Evolutionary conservation across 23 tunicate species (phyloP), one percentile per base, ranked within the genome.

Genomic region (Ciona savignyi): DNA sequence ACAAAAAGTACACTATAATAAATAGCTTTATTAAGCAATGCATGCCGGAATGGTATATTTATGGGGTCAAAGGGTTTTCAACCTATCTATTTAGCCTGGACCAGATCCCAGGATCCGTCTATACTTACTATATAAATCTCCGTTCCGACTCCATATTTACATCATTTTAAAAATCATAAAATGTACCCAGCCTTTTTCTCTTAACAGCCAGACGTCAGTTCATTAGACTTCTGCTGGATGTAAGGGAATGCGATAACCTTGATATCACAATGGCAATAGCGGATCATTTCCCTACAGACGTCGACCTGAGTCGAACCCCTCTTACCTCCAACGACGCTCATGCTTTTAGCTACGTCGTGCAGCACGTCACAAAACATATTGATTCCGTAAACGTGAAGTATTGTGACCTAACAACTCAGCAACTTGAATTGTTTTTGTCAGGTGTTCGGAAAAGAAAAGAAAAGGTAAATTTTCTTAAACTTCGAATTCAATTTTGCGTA

Each of bases 291-390:
- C 84, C 84, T 25, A 32, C 28, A 2, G 31, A 71, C 24, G 70
- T 63, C 33, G 21, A 22, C 29, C 62, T 79, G 24, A 30, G 29
- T 27, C 73, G 70, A 64, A 70, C 63, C 21, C 77, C 77, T 29
- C 66, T 79, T 19, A 33, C 76, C 26, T 29, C 71, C 33, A 70
- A 70, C 33, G 77, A 79, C 74, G 84, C 84, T 33, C 77, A 70
- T 32, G 76, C 77, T 0, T 33, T 79, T 29, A 67, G 76, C 22
- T 79, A 29, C 27, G 71, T 79, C 63, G 25, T 79, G 9, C 73
- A 51, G 23, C 34, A 33, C 22, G 84, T 79, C 4, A 63, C 61
- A 19, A 26, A 34, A 24, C 1, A 23, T 4, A 33, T 79, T 28
- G 70, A 79, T 1, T 25, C 62, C 62, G 23, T 79, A 51, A 51